phyloP scores from a whole-genome alignment of 2,888 invertebrate genomes.

The Ennomos fuscantarius region DNA sequence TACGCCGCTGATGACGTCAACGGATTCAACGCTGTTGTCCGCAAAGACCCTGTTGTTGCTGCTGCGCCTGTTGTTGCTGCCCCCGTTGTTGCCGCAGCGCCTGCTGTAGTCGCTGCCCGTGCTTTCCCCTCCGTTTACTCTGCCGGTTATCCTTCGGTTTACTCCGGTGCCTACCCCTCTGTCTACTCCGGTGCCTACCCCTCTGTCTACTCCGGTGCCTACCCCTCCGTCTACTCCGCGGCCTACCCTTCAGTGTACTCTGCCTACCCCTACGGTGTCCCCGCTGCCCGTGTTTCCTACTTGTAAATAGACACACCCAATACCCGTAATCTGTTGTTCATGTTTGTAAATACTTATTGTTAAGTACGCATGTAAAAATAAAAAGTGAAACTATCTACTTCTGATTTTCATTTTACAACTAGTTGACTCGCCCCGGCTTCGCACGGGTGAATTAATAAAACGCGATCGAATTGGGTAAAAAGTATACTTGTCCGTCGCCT shows the following conservation, averaged over 20 bases:
- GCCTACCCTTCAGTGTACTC: slow-evolving; percentile 24
- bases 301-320: slow-evolving; percentile 40
- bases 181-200: slow-evolving; percentile 21
- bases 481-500: no score
- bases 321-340: slow-evolving; percentile 32
- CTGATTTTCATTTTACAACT: slow-evolving; percentile 14
- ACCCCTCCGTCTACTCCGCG: background rate
- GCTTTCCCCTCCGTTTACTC: slow-evolving; percentile 39
- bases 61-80: slow-evolving; percentile 49
- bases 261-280: slow-evolving; percentile 39
- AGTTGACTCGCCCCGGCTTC: no score
- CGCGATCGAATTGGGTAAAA: no score
- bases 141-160: slow-evolving; percentile 32
- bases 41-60: slow-evolving; percentile 72
- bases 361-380: slow-evolving; percentile 46
- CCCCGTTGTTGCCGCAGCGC: slow-evolving; percentile 38
- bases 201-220: slow-evolving; percentile 1
- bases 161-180: slow-evolving; percentile 29
- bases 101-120: slow-evolving; percentile 45
- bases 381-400: slow-evolving; percentile 51
- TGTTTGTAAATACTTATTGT: slow-evolving; percentile 49
- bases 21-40: slow-evolving; percentile 84
- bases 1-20: slow-evolving; percentile 80
- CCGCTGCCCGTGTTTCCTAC: slow-evolving; percentile 36
- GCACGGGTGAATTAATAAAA: no score